Percentiles rank a stretch among this genome's conserved stretches.
phyloP scores from a whole-genome alignment of 2,888 invertebrate genomes.

The Callinectes sapidus region DNA sequence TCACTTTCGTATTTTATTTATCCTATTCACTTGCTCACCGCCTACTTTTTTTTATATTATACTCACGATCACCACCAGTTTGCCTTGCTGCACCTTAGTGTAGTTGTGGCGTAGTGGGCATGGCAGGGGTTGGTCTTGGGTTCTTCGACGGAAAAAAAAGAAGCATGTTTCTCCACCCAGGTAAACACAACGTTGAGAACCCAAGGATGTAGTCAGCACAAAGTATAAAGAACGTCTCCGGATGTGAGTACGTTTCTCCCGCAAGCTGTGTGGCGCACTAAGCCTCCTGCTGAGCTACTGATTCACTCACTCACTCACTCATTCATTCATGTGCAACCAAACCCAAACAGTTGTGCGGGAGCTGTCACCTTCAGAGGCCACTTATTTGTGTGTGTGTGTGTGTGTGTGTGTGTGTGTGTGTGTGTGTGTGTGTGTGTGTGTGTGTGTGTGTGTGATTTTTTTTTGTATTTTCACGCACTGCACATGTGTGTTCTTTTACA shows the following conservation, averaged over 20 bases:
- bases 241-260: background rate
- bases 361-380: background rate
- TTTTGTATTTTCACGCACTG: background rate
- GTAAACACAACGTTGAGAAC: background rate
- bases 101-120: constrained; percentile 16
- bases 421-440: background rate
- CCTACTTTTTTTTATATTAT: background rate
- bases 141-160: background rate
- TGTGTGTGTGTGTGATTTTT: background rate
- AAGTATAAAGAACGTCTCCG: background rate
- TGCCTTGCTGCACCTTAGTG: background rate
- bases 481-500: background rate
- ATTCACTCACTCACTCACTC: background rate
- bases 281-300: background rate
- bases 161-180: background rate
- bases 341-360: constrained; percentile 5
- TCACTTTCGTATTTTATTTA: background rate
- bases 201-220: constrained; percentile 16
- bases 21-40: background rate
- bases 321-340: background rate
- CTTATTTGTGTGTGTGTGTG: background rate
- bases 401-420: background rate
- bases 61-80: background rate
- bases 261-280: background rate
- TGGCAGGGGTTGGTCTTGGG: background rate